Conservation (phyloP, 1,140 invertebrate species). For the Drosophila persimilis region DNA sequence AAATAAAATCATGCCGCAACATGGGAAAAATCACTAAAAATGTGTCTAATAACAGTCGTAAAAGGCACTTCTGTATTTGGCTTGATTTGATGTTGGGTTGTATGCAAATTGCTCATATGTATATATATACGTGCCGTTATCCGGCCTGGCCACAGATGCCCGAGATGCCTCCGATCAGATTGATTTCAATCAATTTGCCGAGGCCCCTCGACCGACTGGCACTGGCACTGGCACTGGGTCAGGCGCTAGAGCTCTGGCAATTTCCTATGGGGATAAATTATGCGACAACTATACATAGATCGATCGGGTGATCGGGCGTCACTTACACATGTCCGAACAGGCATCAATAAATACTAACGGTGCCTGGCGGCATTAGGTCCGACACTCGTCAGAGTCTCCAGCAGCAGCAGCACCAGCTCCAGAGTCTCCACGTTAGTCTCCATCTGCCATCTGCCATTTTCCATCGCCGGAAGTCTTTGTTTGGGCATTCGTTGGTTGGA, state of each 20-base stretch:
- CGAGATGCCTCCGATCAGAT: slow-evolving; percentile 18
- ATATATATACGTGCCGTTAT: slow-evolving; percentile 8
- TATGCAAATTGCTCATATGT: slow-evolving; percentile 32
- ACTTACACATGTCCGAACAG: slow-evolving; percentile 72
- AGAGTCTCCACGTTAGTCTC: neutral
- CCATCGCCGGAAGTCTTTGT: slow-evolving; percentile 73
- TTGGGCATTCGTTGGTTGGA: slow-evolving; percentile 45
- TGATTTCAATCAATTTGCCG: slow-evolving; percentile 64
- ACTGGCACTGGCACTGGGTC: slow-evolving; percentile 59
- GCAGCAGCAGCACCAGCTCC: neutral
- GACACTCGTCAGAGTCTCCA: neutral
- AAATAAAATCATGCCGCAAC: neutral
- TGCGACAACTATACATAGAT: slow-evolving; percentile 53
- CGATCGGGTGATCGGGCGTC: slow-evolving; percentile 45
- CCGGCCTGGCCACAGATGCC: neutral
- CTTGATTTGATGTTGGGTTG: neutral
- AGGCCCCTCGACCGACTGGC: too few species aligned
- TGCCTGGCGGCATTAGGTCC: slow-evolving; percentile 31
- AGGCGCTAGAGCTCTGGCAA: slow-evolving; percentile 46
- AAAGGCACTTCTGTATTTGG: slow-evolving; percentile 33
- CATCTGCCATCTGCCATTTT: neutral
- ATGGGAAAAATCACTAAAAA: too few species aligned
- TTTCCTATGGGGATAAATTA: slow-evolving; percentile 70
- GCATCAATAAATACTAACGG: slow-evolving; percentile 76
- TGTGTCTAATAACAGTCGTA: too few species aligned